Evolutionary conservation across 2,888 invertebrate genomes (phyloP).

Genomic region (Ophion ellenae): DNA sequence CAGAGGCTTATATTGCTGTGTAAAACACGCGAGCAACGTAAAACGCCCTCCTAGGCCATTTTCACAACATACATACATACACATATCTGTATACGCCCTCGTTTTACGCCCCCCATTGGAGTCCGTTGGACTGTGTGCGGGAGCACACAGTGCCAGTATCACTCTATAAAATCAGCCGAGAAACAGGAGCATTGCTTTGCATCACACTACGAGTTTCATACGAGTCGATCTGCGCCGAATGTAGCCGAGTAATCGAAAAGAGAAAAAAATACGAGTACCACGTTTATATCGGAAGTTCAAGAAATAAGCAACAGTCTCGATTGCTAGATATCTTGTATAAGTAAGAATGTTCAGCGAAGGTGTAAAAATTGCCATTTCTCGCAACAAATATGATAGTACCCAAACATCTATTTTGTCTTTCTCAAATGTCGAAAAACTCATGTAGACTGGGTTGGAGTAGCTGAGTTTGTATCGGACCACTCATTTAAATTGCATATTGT

Average conservation of each 20-base stretch:
- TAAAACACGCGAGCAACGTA: conserved; percentile 30
- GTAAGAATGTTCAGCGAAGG: too few species aligned
- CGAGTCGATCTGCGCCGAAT: not conserved
- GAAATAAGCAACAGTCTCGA: too few species aligned
- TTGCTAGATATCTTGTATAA: too few species aligned
- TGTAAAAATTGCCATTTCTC: too few species aligned
- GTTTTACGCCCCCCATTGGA: conserved; percentile 53
- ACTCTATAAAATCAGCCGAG: conserved; percentile 36
- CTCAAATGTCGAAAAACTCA: too few species aligned
- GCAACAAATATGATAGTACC: too few species aligned
- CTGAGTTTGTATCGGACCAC: too few species aligned
- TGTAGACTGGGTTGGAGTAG: too few species aligned
- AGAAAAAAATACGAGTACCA: not conserved
- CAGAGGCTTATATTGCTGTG: conserved; percentile 13
- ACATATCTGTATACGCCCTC: conserved; percentile 61
- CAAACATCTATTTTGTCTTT: too few species aligned
- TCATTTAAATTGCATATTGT: too few species aligned
- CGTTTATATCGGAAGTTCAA: not conserved
- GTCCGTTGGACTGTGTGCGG: conserved; percentile 24
- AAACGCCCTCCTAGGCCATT: conserved; percentile 41
- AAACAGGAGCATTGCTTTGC: conserved; percentile 40
- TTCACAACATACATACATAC: conserved; percentile 10
- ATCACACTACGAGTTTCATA: not conserved
- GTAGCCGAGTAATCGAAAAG: not conserved
- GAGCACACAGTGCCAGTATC: conserved; percentile 8